Base-by-base conservation (phyloP, 2,113 vertebrate species). In the Microcebus lehilahytsara region DNA sequence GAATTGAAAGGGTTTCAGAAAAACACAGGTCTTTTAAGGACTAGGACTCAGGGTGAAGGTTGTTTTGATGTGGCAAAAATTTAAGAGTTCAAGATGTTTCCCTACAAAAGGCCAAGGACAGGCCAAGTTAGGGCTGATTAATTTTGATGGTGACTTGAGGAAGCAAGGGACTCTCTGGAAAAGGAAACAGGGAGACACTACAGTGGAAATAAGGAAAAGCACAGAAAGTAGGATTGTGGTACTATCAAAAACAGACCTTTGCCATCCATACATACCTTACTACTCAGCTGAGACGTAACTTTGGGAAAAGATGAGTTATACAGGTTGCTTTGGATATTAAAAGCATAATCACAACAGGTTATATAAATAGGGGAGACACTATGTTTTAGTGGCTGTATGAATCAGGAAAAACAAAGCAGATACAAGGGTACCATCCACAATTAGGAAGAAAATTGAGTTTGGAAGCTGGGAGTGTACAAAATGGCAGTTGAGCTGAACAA, bases 401-500 rank as follows among this genome's bases (percentile, higher is more conserved):
- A 88, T 91, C 72, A 64, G 11, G 60, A 87, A 91, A 91, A 91
- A 53, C 74, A 85, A 84, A 77, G 10, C n/a, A 96, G 7, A 83
- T 23, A 67, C 20, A 80, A 90, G 16, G 5, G n/a, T 91, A 77
- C 9, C 27, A 14, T 69, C 62, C 71, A 67, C 30, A 91, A 62
- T 93, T 95, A 56, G 17, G 34, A 88, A 81, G 42, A 79, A 79
- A 93, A 67, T 85, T 75, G 71, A 89, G 11, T 84, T 96, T 91
- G 71, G 92, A 91, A 83, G n/a, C 27, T 74, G 13, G 74, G n/a
- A 72, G 27, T 77, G 11, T 37, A 72, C 80, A 93, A 89, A 96
- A 74, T 74, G 62, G 85, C 60, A 91, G n/a, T 25, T 88, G 60
- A 87, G 67, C 69, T 84, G 71, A 94, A 79, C 20, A 0, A 93